Base-by-base conservation (phyloP, 2,797 vertebrate genomes). In the Dryobates pubescens region DNA sequence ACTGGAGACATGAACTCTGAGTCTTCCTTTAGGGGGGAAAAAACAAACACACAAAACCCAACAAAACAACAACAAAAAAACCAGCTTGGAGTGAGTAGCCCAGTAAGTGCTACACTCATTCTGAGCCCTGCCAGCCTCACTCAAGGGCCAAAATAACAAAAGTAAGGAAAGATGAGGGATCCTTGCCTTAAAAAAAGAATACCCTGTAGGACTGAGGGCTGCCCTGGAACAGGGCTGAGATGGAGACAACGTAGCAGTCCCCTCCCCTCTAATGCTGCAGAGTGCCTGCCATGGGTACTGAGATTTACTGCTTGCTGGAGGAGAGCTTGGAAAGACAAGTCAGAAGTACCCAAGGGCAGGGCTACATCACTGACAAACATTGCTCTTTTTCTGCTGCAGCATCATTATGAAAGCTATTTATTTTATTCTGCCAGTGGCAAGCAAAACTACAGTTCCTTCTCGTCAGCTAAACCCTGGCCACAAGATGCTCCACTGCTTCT, bases 261-360 rank as follows among this genome's bases (percentile, higher is more conserved):
- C 26, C 17, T 74, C 15, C 36, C 6, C 15, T 61, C 30, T 6
- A 22, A n/a, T 24, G 56, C 11, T 15, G 15, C 14, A 47, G 0
- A 43, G 29, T 11, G 36, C 13, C 19, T 2, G 2, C 4, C 1
- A 2, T 6, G 3, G 4, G 15, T 14, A n/a, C 0, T 0, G 5
- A 75, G 32, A 5, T 43, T 73, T 43, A 49, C 17, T 45, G 15
- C 24, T 17, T 62, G 17, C 36, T 68, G 11, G 10, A 71, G 73
- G 32, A 47, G 4, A 56, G 17, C 7, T 17, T 63, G 26, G n/a
- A 38, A 69, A 74, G 13, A 32, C 19, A 3, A 82, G 29, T 45
- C 34, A 59, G 56, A 75, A 59, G 16, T 4, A 75, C 19, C 8
- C 0, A 1, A 61, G 17, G 36, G 17, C 9, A 84, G 38, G 32